phyloP scores from a whole-genome alignment of 2,113 vertebrate species.

The Petrocephalus zakoni region DNA sequence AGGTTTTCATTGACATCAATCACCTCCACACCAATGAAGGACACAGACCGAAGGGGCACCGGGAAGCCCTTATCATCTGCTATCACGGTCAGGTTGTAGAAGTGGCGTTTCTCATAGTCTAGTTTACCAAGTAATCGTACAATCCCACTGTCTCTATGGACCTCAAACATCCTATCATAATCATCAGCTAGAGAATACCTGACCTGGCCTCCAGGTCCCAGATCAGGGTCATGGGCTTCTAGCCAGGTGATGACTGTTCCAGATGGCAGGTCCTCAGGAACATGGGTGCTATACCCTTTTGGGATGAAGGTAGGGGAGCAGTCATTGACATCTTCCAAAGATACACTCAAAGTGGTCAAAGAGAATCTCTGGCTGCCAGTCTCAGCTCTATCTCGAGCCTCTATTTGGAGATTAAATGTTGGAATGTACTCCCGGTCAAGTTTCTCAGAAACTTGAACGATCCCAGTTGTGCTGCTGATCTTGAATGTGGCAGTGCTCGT shows the following conservation, averaged over 20 bases:
- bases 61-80: slow-evolving; percentile 85
- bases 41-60: slow-evolving; percentile 72
- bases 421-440: slow-evolving; percentile 81
- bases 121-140: slow-evolving; percentile 80
- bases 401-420: slow-evolving; percentile 78
- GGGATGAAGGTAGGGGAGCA: slow-evolving; percentile 87
- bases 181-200: slow-evolving; percentile 82
- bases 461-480: slow-evolving; percentile 79
- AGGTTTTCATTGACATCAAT: slow-evolving; percentile 94
- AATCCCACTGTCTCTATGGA: slow-evolving; percentile 74
- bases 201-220: slow-evolving; percentile 81
- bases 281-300: slow-evolving; percentile 73
- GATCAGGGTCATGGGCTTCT: slow-evolving; percentile 84
- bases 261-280: slow-evolving; percentile 82
- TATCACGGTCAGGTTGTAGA: slow-evolving; percentile 83
- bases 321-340: slow-evolving; percentile 87
- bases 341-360: slow-evolving; percentile 72
- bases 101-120: slow-evolving; percentile 88
- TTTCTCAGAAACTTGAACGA: slow-evolving; percentile 76
- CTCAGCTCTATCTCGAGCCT: slow-evolving; percentile 84
- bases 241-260: slow-evolving; percentile 88
- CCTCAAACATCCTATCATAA: slow-evolving; percentile 85
- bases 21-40: slow-evolving; percentile 90
- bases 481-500: slow-evolving; percentile 77
- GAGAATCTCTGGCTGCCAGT: slow-evolving; percentile 75